Conservation (phyloP, 2,888 invertebrate genomes). For the Tanaodytes sp. region DNA sequence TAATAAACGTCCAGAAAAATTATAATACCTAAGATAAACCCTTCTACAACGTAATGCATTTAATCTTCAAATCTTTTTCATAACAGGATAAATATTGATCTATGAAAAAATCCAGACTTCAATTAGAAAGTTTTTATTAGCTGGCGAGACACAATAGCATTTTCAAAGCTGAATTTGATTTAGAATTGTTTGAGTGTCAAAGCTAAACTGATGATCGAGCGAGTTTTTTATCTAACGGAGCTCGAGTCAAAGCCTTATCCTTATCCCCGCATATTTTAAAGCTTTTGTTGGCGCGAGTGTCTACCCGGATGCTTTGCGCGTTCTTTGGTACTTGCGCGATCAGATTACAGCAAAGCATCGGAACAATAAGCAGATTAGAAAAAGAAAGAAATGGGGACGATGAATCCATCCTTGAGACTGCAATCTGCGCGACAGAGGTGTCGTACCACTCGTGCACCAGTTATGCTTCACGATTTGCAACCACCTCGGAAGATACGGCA, state of each 20-base stretch:
- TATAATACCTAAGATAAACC: no score
- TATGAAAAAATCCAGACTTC: no score
- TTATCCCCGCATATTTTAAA: slow-evolving; percentile 22
- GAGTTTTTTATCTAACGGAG: slow-evolving; percentile 12
- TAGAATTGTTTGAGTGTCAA: slow-evolving; percentile 16
- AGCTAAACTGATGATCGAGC: slow-evolving; percentile 16
- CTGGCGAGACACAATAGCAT: no score
- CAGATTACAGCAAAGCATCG: slow-evolving; percentile 38
- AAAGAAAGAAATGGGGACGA: slow-evolving; percentile 32
- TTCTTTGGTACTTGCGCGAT: slow-evolving; percentile 20
- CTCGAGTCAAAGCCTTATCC: slow-evolving; percentile 7
- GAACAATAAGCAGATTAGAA: slow-evolving; percentile 37
- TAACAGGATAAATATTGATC: no score
- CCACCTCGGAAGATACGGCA: slow-evolving; percentile 26
- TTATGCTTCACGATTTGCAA: slow-evolving; percentile 24
- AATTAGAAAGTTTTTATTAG: no score
- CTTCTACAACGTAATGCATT: no score
- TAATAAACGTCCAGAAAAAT: no score
- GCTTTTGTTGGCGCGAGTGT: slow-evolving; percentile 3
- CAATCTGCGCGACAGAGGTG: slow-evolving; percentile 22
- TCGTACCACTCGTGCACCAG: no score
- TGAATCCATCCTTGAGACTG: slow-evolving; percentile 30
- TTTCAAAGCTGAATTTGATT: no score
- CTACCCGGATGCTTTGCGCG: slow-evolving; percentile 15
- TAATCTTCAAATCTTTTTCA: no score